Evolutionary conservation across 1,140 invertebrate genomes (phyloP).

Genomic region (Drosophila azteca): DNA sequence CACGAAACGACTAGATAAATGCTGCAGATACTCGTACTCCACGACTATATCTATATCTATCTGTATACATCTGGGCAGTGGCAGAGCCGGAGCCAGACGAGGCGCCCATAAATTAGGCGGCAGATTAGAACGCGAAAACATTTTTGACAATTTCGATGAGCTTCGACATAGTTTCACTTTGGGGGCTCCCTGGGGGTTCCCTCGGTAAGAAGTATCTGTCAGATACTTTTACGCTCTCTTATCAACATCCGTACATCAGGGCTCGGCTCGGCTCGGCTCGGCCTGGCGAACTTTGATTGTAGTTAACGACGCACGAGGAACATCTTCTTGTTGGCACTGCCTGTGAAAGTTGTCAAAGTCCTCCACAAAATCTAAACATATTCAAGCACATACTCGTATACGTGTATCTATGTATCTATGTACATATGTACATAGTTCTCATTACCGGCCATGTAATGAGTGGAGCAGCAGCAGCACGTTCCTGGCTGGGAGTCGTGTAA

Average conservation of each 20-base stretch:
- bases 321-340: constrained; percentile 15
- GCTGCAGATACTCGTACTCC: constrained; percentile 57
- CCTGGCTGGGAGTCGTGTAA: constrained; percentile 41
- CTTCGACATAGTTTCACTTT: constrained; percentile 46
- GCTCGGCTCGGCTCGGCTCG: no score
- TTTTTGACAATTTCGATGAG: constrained; percentile 69
- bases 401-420: neutral
- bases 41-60: no score
- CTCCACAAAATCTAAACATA: no score
- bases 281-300: neutral
- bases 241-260: constrained; percentile 22
- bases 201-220: constrained; percentile 27
- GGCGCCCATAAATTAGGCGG: constrained; percentile 55
- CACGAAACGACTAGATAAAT: constrained; percentile 61
- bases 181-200: no score
- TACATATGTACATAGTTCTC: neutral
- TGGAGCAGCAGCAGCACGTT: constrained; percentile 60
- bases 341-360: constrained; percentile 25
- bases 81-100: neutral
- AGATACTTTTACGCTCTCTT: constrained; percentile 45
- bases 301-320: neutral
- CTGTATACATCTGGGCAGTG: no score
- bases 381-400: neutral
- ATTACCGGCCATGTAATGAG: constrained; percentile 53
- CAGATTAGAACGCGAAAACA: constrained; percentile 53